These are phyloP conservation scores for Aphaenogaster rudis DNA, from an alignment of 1,140 invertebrate species.

Conservation along the genomic window DNA sequence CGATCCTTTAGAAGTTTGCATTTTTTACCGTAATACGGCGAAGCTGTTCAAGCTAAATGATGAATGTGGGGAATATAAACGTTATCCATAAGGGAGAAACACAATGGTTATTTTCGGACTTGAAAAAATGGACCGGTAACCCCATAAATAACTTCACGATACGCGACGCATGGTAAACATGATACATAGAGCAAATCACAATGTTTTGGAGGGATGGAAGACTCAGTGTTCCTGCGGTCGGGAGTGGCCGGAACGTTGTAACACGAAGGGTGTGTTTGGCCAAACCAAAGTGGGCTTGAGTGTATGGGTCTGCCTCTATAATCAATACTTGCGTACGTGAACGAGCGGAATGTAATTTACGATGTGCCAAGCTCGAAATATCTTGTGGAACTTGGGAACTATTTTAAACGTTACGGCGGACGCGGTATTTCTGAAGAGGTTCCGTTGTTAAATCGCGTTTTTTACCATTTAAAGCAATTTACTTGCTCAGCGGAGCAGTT, in stretches of 20 bases:
- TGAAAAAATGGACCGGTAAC: slow-evolving; percentile 14
- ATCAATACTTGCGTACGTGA: slow-evolving; percentile 63
- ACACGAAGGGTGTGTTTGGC: slow-evolving; percentile 59
- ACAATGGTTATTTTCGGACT: slow-evolving; percentile 18
- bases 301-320: slow-evolving; percentile 38
- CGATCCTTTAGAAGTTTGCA: slow-evolving; percentile 1
- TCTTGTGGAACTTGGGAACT: slow-evolving; percentile 56
- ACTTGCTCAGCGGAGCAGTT: neutral
- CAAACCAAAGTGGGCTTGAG: slow-evolving; percentile 54
- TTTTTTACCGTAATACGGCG: slow-evolving; percentile 32
- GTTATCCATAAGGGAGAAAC: neutral
- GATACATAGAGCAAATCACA: slow-evolving; percentile 39
- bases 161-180: slow-evolving; percentile 28
- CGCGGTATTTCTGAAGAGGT: slow-evolving; percentile 5
- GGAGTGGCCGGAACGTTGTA: slow-evolving; percentile 52
- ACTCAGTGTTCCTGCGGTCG: slow-evolving; percentile 19
- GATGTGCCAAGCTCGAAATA: slow-evolving; percentile 59
- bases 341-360: slow-evolving; percentile 60
- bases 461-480: slow-evolving; percentile 49
- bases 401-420: slow-evolving; percentile 46
- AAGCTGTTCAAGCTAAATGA: slow-evolving; percentile 3
- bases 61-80: slow-evolving; percentile 32
- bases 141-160: slow-evolving; percentile 35
- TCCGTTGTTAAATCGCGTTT: slow-evolving; percentile 28
- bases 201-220: slow-evolving; percentile 46